A percentile compares a stretch with the other conserved stretches of the same genome.
phyloP scores from a whole-genome alignment of 1,140 invertebrate species.

The Zaprionus taronus region DNA sequence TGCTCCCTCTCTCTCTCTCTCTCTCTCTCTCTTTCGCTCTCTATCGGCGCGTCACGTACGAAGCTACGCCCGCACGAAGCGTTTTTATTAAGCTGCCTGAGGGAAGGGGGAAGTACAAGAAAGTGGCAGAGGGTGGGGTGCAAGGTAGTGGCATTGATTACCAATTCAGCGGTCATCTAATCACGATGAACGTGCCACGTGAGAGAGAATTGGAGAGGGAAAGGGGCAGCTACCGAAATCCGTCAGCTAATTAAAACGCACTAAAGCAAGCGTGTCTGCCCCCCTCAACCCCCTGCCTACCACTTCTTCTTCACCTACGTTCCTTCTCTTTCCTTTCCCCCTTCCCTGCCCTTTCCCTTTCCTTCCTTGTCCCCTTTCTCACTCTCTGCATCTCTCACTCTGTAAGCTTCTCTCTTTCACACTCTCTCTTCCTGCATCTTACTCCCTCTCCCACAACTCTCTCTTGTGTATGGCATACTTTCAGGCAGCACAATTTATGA shows the following conservation, averaged over 20 bases:
- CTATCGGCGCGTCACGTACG: constrained; percentile 62
- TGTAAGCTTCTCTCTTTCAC: not conserved
- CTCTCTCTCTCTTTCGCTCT: not conserved
- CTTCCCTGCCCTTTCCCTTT: no score
- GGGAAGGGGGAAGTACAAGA: not conserved
- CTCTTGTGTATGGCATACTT: constrained; percentile 28
- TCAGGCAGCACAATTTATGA: constrained; percentile 65
- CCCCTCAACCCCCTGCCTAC: not conserved
- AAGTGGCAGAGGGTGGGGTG: not conserved
- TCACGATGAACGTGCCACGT: constrained; percentile 64
- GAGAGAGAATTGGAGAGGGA: not conserved
- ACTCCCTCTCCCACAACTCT: not conserved
- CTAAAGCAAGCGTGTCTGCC: constrained; percentile 46
- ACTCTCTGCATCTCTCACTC: not conserved
- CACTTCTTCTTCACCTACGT: no score
- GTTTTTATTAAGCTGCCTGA: constrained; percentile 71
- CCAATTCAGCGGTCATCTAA: constrained; percentile 82
- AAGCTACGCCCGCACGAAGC: constrained; percentile 35
- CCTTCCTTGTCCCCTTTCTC: not conserved
- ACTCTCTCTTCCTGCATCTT: not conserved
- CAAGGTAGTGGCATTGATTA: constrained; percentile 71
- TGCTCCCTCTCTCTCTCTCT: no score
- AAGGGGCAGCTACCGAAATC: constrained; percentile 11
- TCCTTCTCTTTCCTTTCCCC: no score
- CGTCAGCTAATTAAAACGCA: constrained; percentile 79